Conservation (phyloP, 2,797 vertebrate species). For the Dromococcyx pavoninus region DNA sequence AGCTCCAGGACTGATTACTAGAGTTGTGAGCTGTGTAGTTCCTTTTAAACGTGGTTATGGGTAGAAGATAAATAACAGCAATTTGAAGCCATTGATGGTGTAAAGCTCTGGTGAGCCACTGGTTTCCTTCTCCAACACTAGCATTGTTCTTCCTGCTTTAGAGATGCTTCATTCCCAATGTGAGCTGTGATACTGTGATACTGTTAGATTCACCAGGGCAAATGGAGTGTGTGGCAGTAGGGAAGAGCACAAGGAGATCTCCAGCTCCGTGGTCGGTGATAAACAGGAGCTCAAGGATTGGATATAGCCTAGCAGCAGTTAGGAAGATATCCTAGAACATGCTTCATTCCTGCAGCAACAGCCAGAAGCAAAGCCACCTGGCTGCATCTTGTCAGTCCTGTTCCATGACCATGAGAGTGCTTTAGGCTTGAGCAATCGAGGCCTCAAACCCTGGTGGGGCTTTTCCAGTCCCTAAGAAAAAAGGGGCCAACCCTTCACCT, state of each 20-base stretch:
- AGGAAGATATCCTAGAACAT: background rate
- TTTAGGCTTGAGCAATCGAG: background rate
- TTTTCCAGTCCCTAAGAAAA: background rate
- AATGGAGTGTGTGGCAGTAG: background rate
- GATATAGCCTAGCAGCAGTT: background rate
- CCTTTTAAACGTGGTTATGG: background rate
- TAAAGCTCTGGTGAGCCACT: background rate
- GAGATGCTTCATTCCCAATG: background rate
- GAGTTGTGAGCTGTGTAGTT: background rate
- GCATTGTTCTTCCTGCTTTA: background rate
- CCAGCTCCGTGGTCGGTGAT: rapidly evolving
- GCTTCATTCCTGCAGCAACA: background rate
- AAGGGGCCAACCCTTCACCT: background rate
- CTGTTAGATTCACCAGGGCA: background rate
- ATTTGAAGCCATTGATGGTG: background rate
- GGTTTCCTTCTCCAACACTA: background rate
- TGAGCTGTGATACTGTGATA: background rate
- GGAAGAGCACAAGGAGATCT: background rate
- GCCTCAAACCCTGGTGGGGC: background rate
- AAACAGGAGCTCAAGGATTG: background rate
- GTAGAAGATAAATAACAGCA: background rate
- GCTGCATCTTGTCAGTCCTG: background rate
- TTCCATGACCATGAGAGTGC: background rate
- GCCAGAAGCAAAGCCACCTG: background rate
- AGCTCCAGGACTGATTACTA: background rate